Evolutionary conservation across 2,888 invertebrate genomes (phyloP).

Genomic region (Corbicula japonica): DNA sequence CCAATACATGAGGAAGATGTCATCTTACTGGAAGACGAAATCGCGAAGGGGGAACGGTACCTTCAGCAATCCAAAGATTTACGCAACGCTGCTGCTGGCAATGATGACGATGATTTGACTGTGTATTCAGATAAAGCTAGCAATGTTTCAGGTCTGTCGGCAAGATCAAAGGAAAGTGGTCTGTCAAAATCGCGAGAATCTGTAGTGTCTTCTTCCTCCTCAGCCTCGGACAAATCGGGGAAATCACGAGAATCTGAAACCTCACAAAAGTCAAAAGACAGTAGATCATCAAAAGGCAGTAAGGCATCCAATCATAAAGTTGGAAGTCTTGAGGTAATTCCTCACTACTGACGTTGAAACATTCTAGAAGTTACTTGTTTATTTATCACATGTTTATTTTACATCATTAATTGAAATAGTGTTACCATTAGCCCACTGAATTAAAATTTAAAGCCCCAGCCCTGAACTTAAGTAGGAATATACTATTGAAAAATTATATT

Average conservation of each 20-base stretch:
- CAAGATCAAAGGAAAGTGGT: conserved; percentile 63
- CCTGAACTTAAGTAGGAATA: no score
- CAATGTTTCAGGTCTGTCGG: conserved; percentile 69
- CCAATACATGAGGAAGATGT: conserved; percentile 81
- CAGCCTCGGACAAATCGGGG: conserved; percentile 21
- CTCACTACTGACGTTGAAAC: conserved; percentile 48
- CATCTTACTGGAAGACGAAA: conserved; percentile 82
- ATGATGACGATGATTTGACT: conserved; percentile 68
- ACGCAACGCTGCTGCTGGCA: conserved; percentile 64
- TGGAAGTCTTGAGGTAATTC: conserved; percentile 56
- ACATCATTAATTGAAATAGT: no score
- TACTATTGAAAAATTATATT: no score
- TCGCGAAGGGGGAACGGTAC: conserved; percentile 79
- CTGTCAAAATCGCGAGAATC: conserved; percentile 58
- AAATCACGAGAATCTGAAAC: conserved; percentile 26
- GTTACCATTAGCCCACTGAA: no score
- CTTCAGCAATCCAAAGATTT: conserved; percentile 82
- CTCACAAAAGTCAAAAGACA: conserved; percentile 40
- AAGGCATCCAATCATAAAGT: conserved; percentile 13
- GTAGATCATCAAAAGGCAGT: conserved; percentile 21
- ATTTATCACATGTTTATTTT: no score
- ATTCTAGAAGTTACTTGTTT: neutral
- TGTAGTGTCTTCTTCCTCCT: conserved; percentile 42
- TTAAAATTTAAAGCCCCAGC: no score
- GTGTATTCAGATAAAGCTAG: conserved; percentile 75